Evolutionary conservation across 92 coral and sea anemone species (phyloP), one percentile per base, ranked within the genome.

Genomic region (Bergia puertoricense): DNA sequence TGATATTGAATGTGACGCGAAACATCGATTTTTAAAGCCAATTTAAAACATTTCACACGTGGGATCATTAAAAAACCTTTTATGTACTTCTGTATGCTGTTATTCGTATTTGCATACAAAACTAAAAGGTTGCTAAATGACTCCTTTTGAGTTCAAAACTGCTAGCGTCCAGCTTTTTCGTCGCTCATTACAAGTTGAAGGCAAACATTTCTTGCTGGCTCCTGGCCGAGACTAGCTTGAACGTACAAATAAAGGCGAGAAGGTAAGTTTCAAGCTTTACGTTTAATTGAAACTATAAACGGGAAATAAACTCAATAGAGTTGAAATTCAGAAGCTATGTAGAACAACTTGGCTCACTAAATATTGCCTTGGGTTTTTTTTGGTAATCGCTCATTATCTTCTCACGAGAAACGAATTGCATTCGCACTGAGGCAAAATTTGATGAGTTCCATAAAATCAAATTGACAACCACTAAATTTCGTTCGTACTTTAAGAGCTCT

Each of bases 1-100:
- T 48, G 40, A 84, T 84, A 73, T 71, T 46, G 79, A 72, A 18
- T 68, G 48, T 83, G 78, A 69, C 87, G 66, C 59, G 59, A 46
- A 72, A 71, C 87, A 71, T 69, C 87, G 79, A 71, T 84, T 84
- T 67, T 84, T 72, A 71, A 84, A 84, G 87, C 79, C 87, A 71
- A 84, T 84, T 84, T 84, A 84, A 36, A 84, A 71, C n/a, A 42
- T 84, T 84, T 84, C 87, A 84, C 87, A 84, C 87, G 87, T 84
- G 87, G 77, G 87, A 84, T 84, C 87, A 84, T 84, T 84, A 84
- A 84, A 84, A 84, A 84, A 71, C 87, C 86, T 50, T 84, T 84
- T 84, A 84, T 84, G 87, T 84, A 84, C 87, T 84, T 18, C 87
- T 45, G 48, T 84, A 84, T 84, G 44, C 78, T 84, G 37, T 84